A percentile compares a stretch with the other conserved stretches of the same genome.
Conservation (phyloP, 2,113 vertebrate species). For the Urocynchramus pylzowi region DNA sequence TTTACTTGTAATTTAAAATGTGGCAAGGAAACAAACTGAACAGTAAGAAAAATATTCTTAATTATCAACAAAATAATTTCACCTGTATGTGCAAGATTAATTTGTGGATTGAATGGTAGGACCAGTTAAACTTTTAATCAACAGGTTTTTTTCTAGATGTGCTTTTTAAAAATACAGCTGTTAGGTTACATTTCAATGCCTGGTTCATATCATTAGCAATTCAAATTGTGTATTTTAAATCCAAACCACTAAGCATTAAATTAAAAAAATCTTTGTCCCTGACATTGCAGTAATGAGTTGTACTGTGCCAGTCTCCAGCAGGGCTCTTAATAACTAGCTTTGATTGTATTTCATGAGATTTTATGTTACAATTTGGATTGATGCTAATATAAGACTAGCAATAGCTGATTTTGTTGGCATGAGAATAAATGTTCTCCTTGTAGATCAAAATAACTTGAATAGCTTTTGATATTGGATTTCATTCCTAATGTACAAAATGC, state of each 20-base stretch:
- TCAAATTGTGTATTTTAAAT: not conserved
- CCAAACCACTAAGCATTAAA: not conserved
- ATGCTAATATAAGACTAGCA: not conserved
- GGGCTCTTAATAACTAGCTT: not conserved
- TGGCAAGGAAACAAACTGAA: not conserved
- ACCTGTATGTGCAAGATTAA: not conserved
- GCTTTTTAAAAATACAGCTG: not conserved
- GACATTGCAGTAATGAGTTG: not conserved
- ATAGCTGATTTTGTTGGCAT: slow-evolving; percentile 10
- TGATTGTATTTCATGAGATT: not conserved
- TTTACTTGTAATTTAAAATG: not conserved
- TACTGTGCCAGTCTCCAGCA: not conserved
- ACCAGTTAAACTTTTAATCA: not conserved
- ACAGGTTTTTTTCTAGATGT: not conserved
- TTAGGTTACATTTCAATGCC: not conserved
- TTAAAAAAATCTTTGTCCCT: not conserved
- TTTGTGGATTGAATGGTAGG: not conserved
- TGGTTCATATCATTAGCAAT: not conserved
- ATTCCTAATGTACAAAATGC: not conserved
- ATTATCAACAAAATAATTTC: not conserved
- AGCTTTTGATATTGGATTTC: not conserved
- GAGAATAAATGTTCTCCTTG: not conserved
- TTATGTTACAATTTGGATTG: not conserved
- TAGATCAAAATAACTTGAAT: slow-evolving; percentile 12
- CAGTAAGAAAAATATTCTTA: not conserved